Evolutionary conservation across 2,888 invertebrate genomes (phyloP).

Genomic region (Ophion obscuratus): DNA sequence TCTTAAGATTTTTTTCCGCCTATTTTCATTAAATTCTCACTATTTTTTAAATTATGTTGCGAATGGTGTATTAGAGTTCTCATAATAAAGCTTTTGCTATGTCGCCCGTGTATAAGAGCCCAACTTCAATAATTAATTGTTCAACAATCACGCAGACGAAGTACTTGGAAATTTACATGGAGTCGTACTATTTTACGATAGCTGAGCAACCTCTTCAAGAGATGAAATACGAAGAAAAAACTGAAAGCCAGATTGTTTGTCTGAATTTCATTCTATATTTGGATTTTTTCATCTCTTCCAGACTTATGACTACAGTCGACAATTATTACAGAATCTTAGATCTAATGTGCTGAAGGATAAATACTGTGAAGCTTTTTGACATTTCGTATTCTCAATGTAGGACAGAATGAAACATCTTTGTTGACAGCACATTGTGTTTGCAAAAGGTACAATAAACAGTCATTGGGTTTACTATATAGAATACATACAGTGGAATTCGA

Average conservation of each 20-base stretch:
- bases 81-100: no score
- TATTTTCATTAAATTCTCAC: no score
- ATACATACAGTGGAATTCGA: conserved; percentile 23
- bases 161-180: no score
- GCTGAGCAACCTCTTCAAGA: neutral
- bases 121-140: no score
- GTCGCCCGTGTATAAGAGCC: no score
- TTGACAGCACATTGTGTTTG: neutral
- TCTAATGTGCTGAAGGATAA: conserved; percentile 29
- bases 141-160: no score
- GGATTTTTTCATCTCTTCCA: neutral
- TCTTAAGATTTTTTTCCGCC: no score
- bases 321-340: conserved; percentile 12
- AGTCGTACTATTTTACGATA: no score
- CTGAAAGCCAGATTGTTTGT: neutral
- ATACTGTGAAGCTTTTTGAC: conserved; percentile 35
- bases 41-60: no score
- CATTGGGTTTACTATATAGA: conserved; percentile 29
- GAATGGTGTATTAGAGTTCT: no score
- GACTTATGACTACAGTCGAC: conserved; percentile 1
- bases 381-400: conserved; percentile 6
- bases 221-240: neutral
- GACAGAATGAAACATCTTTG: conserved; percentile 8
- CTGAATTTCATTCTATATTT: conserved; percentile 42
- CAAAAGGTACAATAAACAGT: conserved; percentile 44